A percentile compares a stretch with the other conserved stretches of the same genome.
Conservation (phyloP, 2,888 invertebrate genomes). For the Cantharis flavilabris region DNA sequence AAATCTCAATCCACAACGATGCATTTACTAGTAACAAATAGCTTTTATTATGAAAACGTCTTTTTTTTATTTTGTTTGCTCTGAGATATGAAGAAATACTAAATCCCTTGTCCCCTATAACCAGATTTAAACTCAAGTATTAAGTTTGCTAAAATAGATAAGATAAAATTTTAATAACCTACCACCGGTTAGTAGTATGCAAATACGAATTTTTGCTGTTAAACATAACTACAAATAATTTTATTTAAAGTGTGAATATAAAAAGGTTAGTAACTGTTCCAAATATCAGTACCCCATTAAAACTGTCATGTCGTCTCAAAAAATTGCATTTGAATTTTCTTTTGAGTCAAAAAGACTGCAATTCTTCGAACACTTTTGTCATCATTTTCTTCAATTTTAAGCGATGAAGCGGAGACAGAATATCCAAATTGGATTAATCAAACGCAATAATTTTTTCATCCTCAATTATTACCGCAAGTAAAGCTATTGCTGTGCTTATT, state of each 20-base stretch:
- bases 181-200: not conserved
- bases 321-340: not conserved
- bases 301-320: not conserved
- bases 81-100: not conserved
- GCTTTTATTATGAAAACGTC: not conserved
- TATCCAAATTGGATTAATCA: not conserved
- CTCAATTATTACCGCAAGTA: not conserved
- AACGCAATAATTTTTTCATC: not conserved
- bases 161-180: not conserved
- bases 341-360: not conserved
- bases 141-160: not conserved
- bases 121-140: not conserved
- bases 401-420: not conserved
- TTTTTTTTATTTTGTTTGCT: not conserved
- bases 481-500: not conserved
- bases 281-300: not conserved
- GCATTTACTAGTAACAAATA: not conserved
- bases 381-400: not conserved
- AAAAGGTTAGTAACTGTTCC: not conserved
- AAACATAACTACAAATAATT: not conserved
- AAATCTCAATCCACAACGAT: not conserved
- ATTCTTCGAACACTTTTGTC: not conserved
- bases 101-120: not conserved
- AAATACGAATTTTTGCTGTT: not conserved
- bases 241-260: not conserved